phyloP scores from a whole-genome alignment of 2,113 vertebrate genomes.

The Jacana jacana region DNA sequence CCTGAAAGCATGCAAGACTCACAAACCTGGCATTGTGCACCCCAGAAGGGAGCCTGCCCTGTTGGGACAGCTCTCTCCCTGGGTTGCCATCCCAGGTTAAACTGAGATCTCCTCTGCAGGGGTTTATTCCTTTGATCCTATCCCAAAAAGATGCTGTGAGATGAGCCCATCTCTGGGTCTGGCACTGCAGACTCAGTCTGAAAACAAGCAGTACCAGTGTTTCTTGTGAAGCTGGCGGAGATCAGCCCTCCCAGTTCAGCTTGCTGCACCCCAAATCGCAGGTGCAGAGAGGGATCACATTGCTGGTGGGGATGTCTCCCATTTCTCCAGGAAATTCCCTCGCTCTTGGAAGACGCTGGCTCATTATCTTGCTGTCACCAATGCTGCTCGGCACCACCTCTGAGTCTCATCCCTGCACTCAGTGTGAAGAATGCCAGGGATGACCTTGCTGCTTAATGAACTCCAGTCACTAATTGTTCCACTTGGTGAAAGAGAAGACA shows the following conservation, averaged over 20 bases:
- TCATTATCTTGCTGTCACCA: rapidly evolving
- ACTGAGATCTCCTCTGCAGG: not conserved
- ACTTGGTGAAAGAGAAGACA: not conserved
- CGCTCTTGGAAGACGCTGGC: not conserved
- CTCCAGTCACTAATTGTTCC: not conserved
- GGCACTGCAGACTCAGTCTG: not conserved
- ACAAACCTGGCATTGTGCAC: rapidly evolving
- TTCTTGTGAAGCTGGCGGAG: not conserved
- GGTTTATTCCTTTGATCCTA: not conserved
- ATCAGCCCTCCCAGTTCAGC: not conserved
- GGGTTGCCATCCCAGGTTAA: rapidly evolving
- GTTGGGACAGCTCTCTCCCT: rapidly evolving
- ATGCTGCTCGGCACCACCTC: not conserved
- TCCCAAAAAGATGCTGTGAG: not conserved
- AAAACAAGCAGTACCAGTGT: not conserved
- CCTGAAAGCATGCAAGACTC: not conserved
- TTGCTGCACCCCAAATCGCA: rapidly evolving
- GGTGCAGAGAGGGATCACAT: rapidly evolving
- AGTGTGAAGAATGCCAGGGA: rapidly evolving
- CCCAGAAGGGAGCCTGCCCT: not conserved
- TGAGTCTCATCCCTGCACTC: not conserved
- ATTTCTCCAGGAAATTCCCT: not conserved
- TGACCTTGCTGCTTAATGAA: not conserved
- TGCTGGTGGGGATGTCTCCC: not conserved
- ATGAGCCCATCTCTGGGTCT: not conserved